phyloP scores from a whole-genome alignment of 2,797 vertebrate genomes.

The Coluber constrictor region DNA sequence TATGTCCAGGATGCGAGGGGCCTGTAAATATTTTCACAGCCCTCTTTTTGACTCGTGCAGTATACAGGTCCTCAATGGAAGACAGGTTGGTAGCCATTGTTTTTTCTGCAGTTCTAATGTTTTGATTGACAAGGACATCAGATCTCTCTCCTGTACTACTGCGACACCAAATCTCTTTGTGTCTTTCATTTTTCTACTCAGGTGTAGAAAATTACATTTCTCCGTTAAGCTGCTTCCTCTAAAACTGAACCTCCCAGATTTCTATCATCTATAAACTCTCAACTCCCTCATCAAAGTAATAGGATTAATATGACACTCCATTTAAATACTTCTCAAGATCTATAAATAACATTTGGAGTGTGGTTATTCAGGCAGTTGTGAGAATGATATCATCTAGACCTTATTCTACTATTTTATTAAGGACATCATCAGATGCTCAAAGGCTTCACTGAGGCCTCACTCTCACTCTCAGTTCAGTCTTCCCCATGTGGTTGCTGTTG shows the following conservation, averaged over 20 bases:
- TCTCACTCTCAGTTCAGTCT: background rate
- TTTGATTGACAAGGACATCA: background rate
- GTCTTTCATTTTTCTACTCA: background rate
- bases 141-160: background rate
- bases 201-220: background rate
- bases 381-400: background rate
- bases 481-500: background rate
- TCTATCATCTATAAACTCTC: background rate
- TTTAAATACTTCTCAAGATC: background rate
- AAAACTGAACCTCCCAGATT: background rate
- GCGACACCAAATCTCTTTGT: background rate
- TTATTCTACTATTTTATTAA: background rate
- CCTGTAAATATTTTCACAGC: no score
- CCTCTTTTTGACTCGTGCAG: no score
- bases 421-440: background rate
- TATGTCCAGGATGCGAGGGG: no score
- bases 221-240: background rate
- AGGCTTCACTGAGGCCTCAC: background rate
- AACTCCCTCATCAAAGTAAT: background rate
- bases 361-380: background rate
- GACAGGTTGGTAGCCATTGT: no score
- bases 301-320: background rate
- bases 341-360: background rate
- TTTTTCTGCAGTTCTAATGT: background rate
- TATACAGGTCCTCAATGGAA: no score